phyloP scores from a whole-genome alignment of 2,113 vertebrate species.

The Danio rerio region GRCz12tu NC_133185.1:41760001-41760500 shows the following conservation, averaged over 20 bases:
- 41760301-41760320: conserved; percentile 99
- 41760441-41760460: conserved; percentile 66
- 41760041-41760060: too few relatives aligned
- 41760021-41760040: too few relatives aligned
- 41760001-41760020: too few relatives aligned
- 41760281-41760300: conserved; percentile 98
- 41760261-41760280: conserved; percentile 98
- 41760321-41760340: conserved; percentile 96
- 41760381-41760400: conserved; percentile 66
- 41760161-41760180: conserved; percentile 52
- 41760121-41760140: not conserved
- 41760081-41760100: not conserved
- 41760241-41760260: conserved; percentile 96
- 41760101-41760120: conserved; percentile 24
- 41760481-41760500: conserved; percentile 91
- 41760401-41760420: conserved; percentile 45
- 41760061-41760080: too few relatives aligned
- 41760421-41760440: conserved; percentile 50
- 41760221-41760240: conserved; percentile 55
- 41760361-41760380: conserved; percentile 66
- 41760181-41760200: conserved; percentile 59
- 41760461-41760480: conserved; percentile 80
- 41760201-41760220: conserved; percentile 42
- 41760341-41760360: conserved; percentile 99
- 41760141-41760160: conserved; percentile 27